phyloP scores from a whole-genome alignment of 1,140 invertebrate species.

The Paralvinella palmiformis region DNA sequence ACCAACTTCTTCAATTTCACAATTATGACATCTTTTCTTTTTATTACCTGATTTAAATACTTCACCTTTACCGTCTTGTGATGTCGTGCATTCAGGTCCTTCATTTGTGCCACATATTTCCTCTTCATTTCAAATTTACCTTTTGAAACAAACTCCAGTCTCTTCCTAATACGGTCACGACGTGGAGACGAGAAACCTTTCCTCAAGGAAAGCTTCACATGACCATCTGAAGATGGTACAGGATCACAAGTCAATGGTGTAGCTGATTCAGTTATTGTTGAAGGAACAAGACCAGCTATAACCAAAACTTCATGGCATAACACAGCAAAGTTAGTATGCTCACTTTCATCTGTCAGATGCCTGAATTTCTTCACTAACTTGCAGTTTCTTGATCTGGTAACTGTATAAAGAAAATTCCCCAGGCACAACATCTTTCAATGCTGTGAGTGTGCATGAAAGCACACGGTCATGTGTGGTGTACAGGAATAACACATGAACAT shows the following conservation, averaged over 20 bases:
- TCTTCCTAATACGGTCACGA: no score
- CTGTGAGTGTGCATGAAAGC: neutral
- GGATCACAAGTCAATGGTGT: neutral
- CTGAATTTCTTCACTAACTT: neutral
- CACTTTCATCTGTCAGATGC: neutral
- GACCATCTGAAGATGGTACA: no score
- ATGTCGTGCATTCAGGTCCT: no score
- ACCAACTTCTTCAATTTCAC: no score
- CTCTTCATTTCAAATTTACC: no score
- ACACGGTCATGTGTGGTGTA: neutral
- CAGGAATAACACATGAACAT: neutral
- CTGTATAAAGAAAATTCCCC: neutral
- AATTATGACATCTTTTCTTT: no score
- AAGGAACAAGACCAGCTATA: neutral
- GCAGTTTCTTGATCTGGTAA: neutral
- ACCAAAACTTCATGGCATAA: neutral
- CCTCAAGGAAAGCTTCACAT: no score
- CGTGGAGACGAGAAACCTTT: no score
- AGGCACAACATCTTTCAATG: neutral
- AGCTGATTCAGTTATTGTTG: neutral
- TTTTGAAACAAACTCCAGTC: no score
- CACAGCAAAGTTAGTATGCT: neutral
- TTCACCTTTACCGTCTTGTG: no score
- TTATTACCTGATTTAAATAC: no score
- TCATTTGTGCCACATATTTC: no score